Conservation (phyloP, 2,888 invertebrate species). For the Melanchra persicariae region DNA sequence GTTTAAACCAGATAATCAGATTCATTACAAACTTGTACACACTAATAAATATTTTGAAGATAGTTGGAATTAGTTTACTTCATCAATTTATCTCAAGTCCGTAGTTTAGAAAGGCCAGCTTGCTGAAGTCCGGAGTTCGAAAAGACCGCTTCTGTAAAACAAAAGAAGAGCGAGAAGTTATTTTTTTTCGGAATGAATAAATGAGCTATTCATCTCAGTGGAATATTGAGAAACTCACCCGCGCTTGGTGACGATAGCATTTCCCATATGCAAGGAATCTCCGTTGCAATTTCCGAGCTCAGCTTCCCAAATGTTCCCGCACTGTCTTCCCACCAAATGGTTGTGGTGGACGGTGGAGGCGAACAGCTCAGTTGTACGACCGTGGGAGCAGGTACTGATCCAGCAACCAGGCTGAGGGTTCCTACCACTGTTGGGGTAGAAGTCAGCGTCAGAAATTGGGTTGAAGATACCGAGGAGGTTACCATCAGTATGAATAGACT, state of each 20-base stretch:
- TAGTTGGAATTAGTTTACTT: not conserved
- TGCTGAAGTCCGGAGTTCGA: conserved; percentile 35
- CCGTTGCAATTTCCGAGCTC: conserved; percentile 70
- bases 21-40: not conserved
- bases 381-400: conserved; percentile 78
- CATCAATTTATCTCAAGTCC: not conserved
- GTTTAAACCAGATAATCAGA: conserved; percentile 1
- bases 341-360: conserved; percentile 76
- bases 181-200: too few relatives aligned
- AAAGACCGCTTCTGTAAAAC: conserved; percentile 42
- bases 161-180: too few relatives aligned
- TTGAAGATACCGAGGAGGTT: conserved; percentile 75
- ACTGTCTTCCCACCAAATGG: conserved; percentile 74
- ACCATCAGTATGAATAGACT: conserved; percentile 81
- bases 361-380: conserved; percentile 74
- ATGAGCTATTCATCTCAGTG: not conserved
- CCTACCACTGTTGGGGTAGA: conserved; percentile 81
- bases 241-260: conserved; percentile 69
- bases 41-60: not conserved
- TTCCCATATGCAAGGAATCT: conserved; percentile 74
- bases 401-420: conserved; percentile 80
- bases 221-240: conserved; percentile 67
- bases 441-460: conserved; percentile 73
- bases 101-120: conserved; percentile 69
- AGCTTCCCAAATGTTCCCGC: conserved; percentile 70